Base-by-base conservation (phyloP, 2,888 invertebrate genomes). In the Hirtodrosophila cameraria region DNA sequence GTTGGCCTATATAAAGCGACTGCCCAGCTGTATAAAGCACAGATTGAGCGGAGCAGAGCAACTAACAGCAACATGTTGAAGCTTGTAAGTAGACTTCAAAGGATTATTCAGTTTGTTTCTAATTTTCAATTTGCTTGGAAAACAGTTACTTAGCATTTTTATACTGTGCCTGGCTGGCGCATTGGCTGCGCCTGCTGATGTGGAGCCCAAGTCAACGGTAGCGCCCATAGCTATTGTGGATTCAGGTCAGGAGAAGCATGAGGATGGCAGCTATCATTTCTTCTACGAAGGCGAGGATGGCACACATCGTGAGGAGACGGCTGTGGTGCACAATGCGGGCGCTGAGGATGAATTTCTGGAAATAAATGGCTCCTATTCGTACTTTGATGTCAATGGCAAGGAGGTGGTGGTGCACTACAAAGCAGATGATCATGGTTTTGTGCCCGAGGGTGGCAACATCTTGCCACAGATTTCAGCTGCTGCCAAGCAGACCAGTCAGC, bases 381-480 rank as follows among this genome's bases (percentile, higher is more conserved):
- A 89, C 62, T 74, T 83, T 18, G 90, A 90, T 75, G 71, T 72
- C 38, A 75, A 88, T 54, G 90, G 89, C 59, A 77, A 89, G 50
- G 86, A 89, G 54, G 82, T 89, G 2, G 74, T 86, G n/a, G 90
- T 90, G 0, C 77, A 80, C 41, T 90, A 90, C 39, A 89, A 81
- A 30, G 90, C 90, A 39, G 89, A 89, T 65, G 75, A 89, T 43
- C 86, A 82, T 58, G 90, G 90, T 8, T 90, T 90, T 45, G 90
- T 90, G n/a, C 90, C 90, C 43, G 83, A 88, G 36, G 90, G 90
- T 3, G 86, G 73, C 27, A 80, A 84, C 41, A 90, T 90, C 38
- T 59, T 82, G 23, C 81, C 87, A 11, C 68, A 82, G 48, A 90
- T 90, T 39, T 80, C 90, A 0, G 31, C 70, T 38, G 77, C 85